Evolutionary conservation across 2,888 invertebrate species (phyloP).

Genomic region (Trichopoda pennipes): DNA sequence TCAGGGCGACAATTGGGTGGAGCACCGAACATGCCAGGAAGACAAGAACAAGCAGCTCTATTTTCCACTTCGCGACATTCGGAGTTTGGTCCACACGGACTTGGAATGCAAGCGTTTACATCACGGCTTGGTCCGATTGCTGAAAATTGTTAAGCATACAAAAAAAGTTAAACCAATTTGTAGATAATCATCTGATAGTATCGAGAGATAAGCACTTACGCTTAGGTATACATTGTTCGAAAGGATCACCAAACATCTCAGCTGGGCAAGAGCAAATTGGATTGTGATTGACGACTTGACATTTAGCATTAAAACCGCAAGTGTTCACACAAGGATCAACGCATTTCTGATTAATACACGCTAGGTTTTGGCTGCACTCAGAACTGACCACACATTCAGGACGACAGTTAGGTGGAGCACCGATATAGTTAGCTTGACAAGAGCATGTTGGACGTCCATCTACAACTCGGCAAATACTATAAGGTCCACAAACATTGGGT

Average conservation of each 20-base stretch:
- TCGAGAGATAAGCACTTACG: constrained; percentile 73
- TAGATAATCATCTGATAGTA: not conserved
- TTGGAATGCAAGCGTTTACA: constrained; percentile 85
- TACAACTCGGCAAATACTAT: constrained; percentile 87
- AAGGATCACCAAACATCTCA: constrained; percentile 89
- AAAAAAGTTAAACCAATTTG: not conserved
- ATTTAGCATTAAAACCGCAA: constrained; percentile 89
- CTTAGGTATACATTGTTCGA: constrained; percentile 84
- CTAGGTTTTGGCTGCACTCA: constrained; percentile 88
- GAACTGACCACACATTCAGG: constrained; percentile 90
- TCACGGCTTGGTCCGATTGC: constrained; percentile 81
- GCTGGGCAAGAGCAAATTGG: constrained; percentile 88
- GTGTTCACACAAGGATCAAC: constrained; percentile 88
- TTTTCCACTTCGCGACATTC: constrained; percentile 86
- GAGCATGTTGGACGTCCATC: constrained; percentile 89
- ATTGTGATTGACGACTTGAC: constrained; percentile 90
- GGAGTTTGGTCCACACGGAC: constrained; percentile 90
- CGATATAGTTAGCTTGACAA: constrained; percentile 87
- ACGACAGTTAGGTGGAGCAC: constrained; percentile 88
- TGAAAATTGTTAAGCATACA: constrained; percentile 69
- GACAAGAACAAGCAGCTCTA: constrained; percentile 88
- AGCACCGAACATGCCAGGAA: constrained; percentile 87
- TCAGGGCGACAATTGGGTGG: constrained; percentile 90
- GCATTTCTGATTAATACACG: constrained; percentile 90
- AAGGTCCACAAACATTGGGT: constrained; percentile 90